These are phyloP conservation scores for Peromyscus californicus DNA, from an alignment of 2,113 vertebrate species.

Conservation along the genomic window DNA sequence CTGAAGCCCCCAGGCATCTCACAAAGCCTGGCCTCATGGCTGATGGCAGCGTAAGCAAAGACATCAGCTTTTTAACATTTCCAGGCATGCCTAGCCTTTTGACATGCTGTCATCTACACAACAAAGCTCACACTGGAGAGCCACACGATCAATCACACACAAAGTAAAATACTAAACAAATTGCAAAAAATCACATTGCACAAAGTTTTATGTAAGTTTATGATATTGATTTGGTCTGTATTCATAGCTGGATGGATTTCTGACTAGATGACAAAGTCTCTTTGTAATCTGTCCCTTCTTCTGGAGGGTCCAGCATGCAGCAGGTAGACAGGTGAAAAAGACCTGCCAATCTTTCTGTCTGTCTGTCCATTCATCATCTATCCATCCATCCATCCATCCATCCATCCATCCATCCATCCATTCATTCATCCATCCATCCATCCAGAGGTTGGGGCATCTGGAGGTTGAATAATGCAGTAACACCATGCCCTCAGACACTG, in stretches of 20 bases:
- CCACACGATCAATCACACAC: too few species aligned
- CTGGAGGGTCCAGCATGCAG: neutral
- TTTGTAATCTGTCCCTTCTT: neutral
- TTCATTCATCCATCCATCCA: neutral
- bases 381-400: too few species aligned
- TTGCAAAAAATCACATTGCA: too few species aligned
- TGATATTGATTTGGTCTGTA: neutral
- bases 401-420: neutral
- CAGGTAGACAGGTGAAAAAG: neutral
- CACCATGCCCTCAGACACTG: neutral
- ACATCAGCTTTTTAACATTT: neutral
- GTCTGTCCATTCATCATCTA: neutral
- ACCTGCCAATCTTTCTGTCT: neutral
- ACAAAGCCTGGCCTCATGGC: too few species aligned
- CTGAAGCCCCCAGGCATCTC: neutral
- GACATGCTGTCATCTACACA: neutral
- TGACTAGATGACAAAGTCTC: neutral
- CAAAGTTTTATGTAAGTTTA: neutral
- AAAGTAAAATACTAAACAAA: neutral
- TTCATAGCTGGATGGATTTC: neutral
- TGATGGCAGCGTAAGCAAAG: neutral
- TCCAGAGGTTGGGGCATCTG: neutral
- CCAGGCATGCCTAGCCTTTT: neutral
- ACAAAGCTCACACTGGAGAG: neutral
- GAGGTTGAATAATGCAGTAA: neutral